phyloP scores from a whole-genome alignment of 2,113 vertebrate species.

The Lagopus muta region DNA sequence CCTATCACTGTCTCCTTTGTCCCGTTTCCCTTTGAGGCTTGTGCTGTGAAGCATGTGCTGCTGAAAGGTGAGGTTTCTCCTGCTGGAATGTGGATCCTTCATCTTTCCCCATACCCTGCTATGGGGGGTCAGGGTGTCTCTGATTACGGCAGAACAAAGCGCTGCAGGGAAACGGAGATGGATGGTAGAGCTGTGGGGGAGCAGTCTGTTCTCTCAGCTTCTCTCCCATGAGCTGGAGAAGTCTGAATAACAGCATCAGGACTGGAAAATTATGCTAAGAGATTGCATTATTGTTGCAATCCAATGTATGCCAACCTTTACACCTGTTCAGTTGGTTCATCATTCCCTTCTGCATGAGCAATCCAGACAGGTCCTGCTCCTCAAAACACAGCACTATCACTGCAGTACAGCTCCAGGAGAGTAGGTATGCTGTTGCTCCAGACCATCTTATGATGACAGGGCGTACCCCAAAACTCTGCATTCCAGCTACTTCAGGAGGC shows the following conservation, averaged over 20 bases:
- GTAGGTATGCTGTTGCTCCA: not conserved
- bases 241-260: not conserved
- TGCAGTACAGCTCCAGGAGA: not conserved
- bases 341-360: not conserved
- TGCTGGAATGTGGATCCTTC: not conserved
- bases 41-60: accelerated
- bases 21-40: not conserved
- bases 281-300: not conserved
- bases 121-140: not conserved
- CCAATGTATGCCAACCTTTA: not conserved
- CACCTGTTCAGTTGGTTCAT: not conserved
- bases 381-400: not conserved
- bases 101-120: not conserved
- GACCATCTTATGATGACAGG: not conserved
- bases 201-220: not conserved
- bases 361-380: not conserved
- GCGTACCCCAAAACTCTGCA: not conserved
- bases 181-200: not conserved
- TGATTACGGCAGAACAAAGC: not conserved
- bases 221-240: not conserved
- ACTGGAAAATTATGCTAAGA: not conserved
- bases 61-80: not conserved
- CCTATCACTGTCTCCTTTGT: no score
- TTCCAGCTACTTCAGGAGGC: not conserved
- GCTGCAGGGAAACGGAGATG: not conserved